Conservation (phyloP, 2,797 vertebrate species). For the Ataeniobius toweri region DNA sequence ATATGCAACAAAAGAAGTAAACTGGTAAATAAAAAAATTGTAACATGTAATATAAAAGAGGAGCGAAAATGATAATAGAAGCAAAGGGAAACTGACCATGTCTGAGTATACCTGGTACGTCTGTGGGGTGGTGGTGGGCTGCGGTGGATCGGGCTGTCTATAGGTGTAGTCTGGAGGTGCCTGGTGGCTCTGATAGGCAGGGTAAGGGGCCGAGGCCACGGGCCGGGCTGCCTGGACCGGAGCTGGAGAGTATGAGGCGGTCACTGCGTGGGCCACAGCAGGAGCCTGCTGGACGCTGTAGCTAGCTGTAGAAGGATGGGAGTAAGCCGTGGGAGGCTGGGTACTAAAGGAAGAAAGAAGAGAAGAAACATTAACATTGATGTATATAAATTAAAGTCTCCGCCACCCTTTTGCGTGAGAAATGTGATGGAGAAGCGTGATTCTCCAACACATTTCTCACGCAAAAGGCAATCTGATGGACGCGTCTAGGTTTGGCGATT, state of each 20-base stretch:
- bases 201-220: slow-evolving; percentile 64
- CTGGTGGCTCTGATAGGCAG: slow-evolving; percentile 72
- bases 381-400: no score
- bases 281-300: slow-evolving; percentile 74
- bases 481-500: no score
- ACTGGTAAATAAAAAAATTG: background rate
- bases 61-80: slow-evolving; percentile 35
- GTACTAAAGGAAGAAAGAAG: slow-evolving; percentile 56
- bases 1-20: slow-evolving; percentile 10
- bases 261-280: slow-evolving; percentile 69
- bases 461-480: no score
- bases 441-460: no score
- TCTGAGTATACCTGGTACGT: slow-evolving; percentile 82
- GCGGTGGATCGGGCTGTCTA: slow-evolving; percentile 73
- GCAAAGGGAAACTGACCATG: slow-evolving; percentile 70
- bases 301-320: slow-evolving; percentile 75
- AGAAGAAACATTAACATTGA: background rate
- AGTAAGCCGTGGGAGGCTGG: slow-evolving; percentile 74
- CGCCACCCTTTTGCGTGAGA: no score
- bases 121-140: slow-evolving; percentile 79
- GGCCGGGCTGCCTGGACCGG: slow-evolving; percentile 68
- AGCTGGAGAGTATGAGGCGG: slow-evolving; percentile 74
- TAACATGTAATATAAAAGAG: slow-evolving; percentile 12
- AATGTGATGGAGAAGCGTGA: no score
- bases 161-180: slow-evolving; percentile 76